Evolutionary conservation across 1,140 invertebrate species (phyloP), one percentile per base, ranked within the genome.

Genomic region (Brachionus sp.): DNA sequence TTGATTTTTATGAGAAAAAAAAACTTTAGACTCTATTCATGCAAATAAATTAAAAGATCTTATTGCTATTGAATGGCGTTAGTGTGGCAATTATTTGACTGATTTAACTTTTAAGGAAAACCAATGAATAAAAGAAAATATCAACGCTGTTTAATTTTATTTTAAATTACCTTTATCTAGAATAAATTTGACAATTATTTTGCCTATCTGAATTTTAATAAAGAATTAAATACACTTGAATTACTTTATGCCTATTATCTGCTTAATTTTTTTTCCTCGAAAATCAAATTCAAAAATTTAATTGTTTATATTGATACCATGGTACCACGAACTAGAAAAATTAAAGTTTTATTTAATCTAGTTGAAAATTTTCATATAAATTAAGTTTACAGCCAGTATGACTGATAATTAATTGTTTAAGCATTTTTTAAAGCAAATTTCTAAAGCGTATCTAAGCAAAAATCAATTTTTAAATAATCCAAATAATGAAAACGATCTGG

Each of bases 141-240:
- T 70, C 66, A 35, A 70, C 29, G n/a, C 33, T 37, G 16, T 70
- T 70, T 39, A 70, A 70, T 66, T 66, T 12, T 70, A 37, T 70
- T 39, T 37, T 16, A 39, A 37, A 37, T 39, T 70, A 70, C 35
- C 66, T 70, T 39, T 37, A 70, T 39, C 33, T 37, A 39, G 19
- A 64, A 37, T 35, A 39, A n/a, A 39, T 70, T 70, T 16, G 35
- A 39, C 35, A 70, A 70, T 70, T 70, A 37, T 70, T 70, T 39
- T 70, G 66, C 66, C 66, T 70, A 70, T 39, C 13, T 70, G 66
- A 70, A 39, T 70, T 70, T 39, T 70, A 70, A 70, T 70, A 70
- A 70, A 39, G n/a, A 39, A 70, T 42, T 70, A 3, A 37, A 70
- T 39, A 19, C 66, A 70, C 66, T 39, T 39, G 66, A 70, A 70